phyloP scores from a whole-genome alignment of 2,797 vertebrate species.

The Enteromius argenteus region DNA sequence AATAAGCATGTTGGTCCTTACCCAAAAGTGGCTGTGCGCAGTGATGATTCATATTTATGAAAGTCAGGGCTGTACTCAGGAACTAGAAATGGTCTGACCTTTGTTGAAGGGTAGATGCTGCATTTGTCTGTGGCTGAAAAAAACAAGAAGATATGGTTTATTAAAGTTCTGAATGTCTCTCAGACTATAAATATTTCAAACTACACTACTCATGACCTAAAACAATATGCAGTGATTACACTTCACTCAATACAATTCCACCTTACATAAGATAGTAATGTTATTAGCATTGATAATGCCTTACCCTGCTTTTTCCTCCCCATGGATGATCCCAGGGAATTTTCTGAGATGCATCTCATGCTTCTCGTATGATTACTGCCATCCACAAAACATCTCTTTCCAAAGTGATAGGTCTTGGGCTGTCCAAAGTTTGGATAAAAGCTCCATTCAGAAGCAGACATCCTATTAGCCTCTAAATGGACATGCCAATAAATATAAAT shows the following conservation, averaged over 20 bases:
- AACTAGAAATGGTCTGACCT: slow-evolving; percentile 53
- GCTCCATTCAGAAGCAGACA: slow-evolving; percentile 58
- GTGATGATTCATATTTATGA: slow-evolving; percentile 60
- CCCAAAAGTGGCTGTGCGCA: slow-evolving; percentile 43
- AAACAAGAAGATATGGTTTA: neutral
- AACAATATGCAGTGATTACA: neutral
- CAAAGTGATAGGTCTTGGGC: slow-evolving; percentile 43
- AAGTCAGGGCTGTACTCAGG: slow-evolving; percentile 66
- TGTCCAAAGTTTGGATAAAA: slow-evolving; percentile 58
- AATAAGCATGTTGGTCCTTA: slow-evolving; percentile 29
- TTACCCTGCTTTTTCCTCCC: slow-evolving; percentile 59
- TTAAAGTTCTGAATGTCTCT: neutral
- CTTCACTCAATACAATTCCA: neutral
- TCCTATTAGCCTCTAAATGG: slow-evolving; percentile 58
- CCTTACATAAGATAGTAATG: too few species aligned
- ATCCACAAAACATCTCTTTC: slow-evolving; percentile 52
- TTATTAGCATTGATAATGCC: slow-evolving; percentile 26
- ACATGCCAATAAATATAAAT: slow-evolving; percentile 23
- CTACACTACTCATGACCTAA: neutral
- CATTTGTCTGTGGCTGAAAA: slow-evolving; percentile 30
- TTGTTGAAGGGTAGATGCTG: slow-evolving; percentile 3
- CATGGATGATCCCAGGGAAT: slow-evolving; percentile 37
- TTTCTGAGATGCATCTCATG: slow-evolving; percentile 36
- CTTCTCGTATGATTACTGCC: slow-evolving; percentile 22
- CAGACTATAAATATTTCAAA: neutral